Percentiles rank a stretch among this genome's conserved stretches.
Evolutionary conservation across 2,888 invertebrate genomes (phyloP).

Genomic region (Tethea ocularis): DNA sequence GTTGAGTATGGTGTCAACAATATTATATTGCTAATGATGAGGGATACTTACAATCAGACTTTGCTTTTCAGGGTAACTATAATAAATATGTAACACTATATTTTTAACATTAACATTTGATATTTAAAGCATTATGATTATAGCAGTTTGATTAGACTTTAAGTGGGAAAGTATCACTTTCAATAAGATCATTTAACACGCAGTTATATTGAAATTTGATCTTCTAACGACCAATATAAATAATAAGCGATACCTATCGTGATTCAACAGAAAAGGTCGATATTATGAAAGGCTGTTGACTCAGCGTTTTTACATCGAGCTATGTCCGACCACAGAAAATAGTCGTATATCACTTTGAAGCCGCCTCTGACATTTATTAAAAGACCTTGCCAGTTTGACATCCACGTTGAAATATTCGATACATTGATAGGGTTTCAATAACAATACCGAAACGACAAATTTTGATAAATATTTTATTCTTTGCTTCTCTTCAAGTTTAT

Average conservation of each 20-base stretch:
- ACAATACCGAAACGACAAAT: slow-evolving; percentile 1
- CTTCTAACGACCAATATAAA: slow-evolving; percentile 38
- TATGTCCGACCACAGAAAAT: slow-evolving; percentile 53
- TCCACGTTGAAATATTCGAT: slow-evolving; percentile 44
- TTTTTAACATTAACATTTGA: no score
- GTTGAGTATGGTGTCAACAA: background rate
- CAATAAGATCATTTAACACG: slow-evolving; percentile 11
- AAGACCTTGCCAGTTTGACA: slow-evolving; percentile 58
- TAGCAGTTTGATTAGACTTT: background rate
- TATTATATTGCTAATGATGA: background rate
- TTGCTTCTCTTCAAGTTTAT: background rate
- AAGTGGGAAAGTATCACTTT: background rate
- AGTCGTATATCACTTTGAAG: slow-evolving; percentile 63
- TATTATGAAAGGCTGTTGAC: slow-evolving; percentile 63
- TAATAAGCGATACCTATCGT: slow-evolving; percentile 44
- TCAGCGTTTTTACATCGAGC: slow-evolving; percentile 56
- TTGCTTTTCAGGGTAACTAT: no score
- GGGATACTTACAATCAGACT: no score
- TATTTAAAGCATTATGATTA: no score
- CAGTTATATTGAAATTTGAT: slow-evolving; percentile 10
- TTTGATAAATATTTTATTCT: slow-evolving; percentile 4
- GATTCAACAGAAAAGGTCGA: slow-evolving; percentile 55
- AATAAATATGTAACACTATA: no score
- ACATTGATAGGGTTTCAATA: slow-evolving; percentile 19
- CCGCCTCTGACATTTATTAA: slow-evolving; percentile 69